These are phyloP conservation scores for Coelinius sp. DNA, from an alignment of 2,888 invertebrate genomes.

Conservation along the genomic window DNA sequence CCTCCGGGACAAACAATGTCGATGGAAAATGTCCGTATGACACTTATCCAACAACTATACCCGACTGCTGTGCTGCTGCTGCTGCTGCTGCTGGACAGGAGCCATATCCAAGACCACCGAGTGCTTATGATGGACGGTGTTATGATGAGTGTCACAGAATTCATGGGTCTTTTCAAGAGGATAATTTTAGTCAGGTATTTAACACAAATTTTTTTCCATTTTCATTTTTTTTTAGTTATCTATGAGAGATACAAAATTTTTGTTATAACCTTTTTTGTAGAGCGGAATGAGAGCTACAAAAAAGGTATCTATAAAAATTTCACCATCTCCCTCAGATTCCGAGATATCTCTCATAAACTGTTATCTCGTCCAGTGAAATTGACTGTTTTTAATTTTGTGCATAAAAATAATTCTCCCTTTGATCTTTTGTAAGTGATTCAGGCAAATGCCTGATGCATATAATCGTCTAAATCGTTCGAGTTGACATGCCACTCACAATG, in stretches of 20 bases:
- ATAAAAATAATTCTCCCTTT: too few relatives aligned
- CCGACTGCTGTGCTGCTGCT: slow-evolving; percentile 70
- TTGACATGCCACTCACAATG: background rate
- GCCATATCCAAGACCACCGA: slow-evolving; percentile 70
- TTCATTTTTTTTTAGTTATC: background rate
- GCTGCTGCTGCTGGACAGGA: slow-evolving; percentile 66
- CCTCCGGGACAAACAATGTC: slow-evolving; percentile 50
- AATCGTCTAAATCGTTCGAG: background rate
- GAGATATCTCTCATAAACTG: too few relatives aligned
- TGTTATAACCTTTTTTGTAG: too few relatives aligned
- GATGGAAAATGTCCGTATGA: slow-evolving; percentile 66
- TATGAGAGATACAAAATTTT: too few relatives aligned
- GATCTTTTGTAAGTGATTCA: too few relatives aligned
- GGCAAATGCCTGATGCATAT: background rate
- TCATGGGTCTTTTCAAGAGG: slow-evolving; percentile 65
- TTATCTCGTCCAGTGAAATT: too few relatives aligned
- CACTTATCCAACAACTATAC: slow-evolving; percentile 68
- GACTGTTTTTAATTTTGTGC: too few relatives aligned
- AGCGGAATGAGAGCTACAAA: too few relatives aligned
- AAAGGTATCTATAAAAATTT: too few relatives aligned
- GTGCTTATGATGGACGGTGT: slow-evolving; percentile 65
- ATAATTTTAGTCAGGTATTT: slow-evolving; percentile 64
- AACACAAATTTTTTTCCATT: background rate
- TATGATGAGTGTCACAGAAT: slow-evolving; percentile 66
- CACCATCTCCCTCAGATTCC: too few relatives aligned